Base-by-base conservation (phyloP, 1,140 invertebrate genomes). In the Ceratina japonica region DNA sequence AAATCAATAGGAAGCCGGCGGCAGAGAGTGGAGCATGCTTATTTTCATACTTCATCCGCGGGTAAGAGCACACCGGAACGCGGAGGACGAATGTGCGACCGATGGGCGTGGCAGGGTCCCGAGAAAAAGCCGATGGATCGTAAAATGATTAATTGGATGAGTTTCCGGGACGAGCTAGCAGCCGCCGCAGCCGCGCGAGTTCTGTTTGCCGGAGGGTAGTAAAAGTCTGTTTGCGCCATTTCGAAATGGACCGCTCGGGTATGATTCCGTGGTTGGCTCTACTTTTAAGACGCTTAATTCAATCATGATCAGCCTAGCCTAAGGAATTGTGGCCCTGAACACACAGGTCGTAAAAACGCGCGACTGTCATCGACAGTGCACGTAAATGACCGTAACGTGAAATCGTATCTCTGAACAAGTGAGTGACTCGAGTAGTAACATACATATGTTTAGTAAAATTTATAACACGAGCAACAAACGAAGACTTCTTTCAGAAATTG, bases 81-180 rank as follows among this genome's bases (percentile, higher is more conserved):
- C 22, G 56, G 27, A 62, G 64, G 20, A 80, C 13, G 73, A 63
- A 65, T 37, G 81, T 59, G 81, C 58, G 70, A 52, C 22, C 16
- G 76, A 51, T 66, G 81, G 37, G 81, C 61, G 81, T 71, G 62
- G 77, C 61, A 61, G 22, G 0, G 44, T 22, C 52, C 54, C 20
- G 64, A 63, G 62, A 73, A 73, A 81, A 69, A 80, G 22, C 72
- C 78, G 81, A 84, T 86, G 79, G 81, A 81, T 88, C 87, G 84
- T 88, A 88, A 88, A 88, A 87, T 86, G 87, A 88, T 88, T 88
- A 88, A 88, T 88, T 82, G 81, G 79, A 87, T 80, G 78, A 88
- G 82, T 82, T 61, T 71, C 70, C 75, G 18, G 61, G 22, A 61
- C 37, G 37, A 37, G 22, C 18, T 22, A 24, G 16, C n/a, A 24